Evolutionary conservation across 2,797 vertebrate genomes (phyloP).

Genomic region (Neopelma chrysocephalum): DNA sequence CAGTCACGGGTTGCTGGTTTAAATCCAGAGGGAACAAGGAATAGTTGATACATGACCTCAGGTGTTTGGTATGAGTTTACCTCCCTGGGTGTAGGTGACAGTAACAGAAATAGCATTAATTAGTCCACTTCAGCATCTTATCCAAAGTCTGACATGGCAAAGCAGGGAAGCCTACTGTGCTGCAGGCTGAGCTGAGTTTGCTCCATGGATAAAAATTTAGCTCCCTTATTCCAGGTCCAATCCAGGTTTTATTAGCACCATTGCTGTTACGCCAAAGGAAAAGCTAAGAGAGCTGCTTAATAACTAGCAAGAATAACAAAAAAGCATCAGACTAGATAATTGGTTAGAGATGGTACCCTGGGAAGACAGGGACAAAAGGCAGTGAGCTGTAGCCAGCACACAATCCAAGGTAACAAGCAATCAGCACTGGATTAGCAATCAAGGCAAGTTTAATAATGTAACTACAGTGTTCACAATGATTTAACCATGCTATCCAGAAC

Average conservation of each 20-base stretch:
- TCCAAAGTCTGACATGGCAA: background rate
- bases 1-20: background rate
- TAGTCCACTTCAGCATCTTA: background rate
- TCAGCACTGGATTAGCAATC: slow-evolving; percentile 37
- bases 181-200: background rate
- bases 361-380: slow-evolving; percentile 55
- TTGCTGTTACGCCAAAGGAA: background rate
- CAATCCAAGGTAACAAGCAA: slow-evolving; percentile 38
- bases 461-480: background rate
- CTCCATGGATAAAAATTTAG: background rate
- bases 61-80: background rate
- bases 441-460: slow-evolving; percentile 42
- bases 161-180: background rate
- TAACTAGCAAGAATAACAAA: background rate
- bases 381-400: slow-evolving; percentile 34
- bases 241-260: background rate
- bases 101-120: background rate
- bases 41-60: background rate
- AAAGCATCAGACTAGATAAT: slow-evolving; percentile 24
- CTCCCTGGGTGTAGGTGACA: background rate
- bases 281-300: background rate
- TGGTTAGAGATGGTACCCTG: slow-evolving; percentile 19
- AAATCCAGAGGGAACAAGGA: background rate
- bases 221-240: background rate
- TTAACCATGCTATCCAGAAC: slow-evolving; percentile 7